Evolutionary conservation across 2,797 vertebrate genomes (phyloP).

Genomic region (Craterocephalus amniculus): DNA sequence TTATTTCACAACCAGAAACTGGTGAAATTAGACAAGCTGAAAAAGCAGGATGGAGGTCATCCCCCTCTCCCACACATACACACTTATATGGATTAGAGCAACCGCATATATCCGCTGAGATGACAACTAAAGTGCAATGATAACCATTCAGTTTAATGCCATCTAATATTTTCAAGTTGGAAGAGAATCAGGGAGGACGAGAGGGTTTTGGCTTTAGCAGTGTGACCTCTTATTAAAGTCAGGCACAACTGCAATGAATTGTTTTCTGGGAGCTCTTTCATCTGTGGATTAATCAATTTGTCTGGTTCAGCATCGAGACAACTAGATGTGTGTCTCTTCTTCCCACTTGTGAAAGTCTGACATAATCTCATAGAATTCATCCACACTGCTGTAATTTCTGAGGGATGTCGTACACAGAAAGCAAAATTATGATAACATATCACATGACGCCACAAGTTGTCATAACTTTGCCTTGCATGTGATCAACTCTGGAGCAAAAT

Average conservation of each 20-base stretch:
- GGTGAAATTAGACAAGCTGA: conserved; percentile 73
- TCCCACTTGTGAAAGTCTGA: too few species aligned
- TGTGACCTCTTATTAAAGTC: conserved; percentile 63
- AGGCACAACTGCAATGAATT: too few species aligned
- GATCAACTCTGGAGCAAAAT: neutral
- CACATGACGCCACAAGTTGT: too few species aligned
- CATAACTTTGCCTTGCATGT: too few species aligned
- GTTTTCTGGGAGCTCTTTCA: too few species aligned
- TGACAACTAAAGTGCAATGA: conserved; percentile 56
- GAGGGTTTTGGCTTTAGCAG: conserved; percentile 70
- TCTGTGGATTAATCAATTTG: neutral
- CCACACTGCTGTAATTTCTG: conserved; percentile 52
- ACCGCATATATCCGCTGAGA: conserved; percentile 21
- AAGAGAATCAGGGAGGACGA: conserved; percentile 51
- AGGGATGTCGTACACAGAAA: conserved; percentile 24
- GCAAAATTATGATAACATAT: conserved; percentile 6
- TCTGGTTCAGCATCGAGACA: conserved; percentile 30
- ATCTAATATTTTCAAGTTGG: conserved; percentile 24
- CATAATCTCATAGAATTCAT: conserved; percentile 47
- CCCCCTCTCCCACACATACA: conserved; percentile 14
- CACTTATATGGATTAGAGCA: conserved; percentile 34
- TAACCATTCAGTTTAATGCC: conserved; percentile 40
- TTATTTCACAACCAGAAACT: conserved; percentile 78
- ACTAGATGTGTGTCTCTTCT: too few species aligned
- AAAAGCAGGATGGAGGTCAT: conserved; percentile 56